Conservation (phyloP, 2,113 vertebrate species). For the Monarcha castaneiventris region DNA sequence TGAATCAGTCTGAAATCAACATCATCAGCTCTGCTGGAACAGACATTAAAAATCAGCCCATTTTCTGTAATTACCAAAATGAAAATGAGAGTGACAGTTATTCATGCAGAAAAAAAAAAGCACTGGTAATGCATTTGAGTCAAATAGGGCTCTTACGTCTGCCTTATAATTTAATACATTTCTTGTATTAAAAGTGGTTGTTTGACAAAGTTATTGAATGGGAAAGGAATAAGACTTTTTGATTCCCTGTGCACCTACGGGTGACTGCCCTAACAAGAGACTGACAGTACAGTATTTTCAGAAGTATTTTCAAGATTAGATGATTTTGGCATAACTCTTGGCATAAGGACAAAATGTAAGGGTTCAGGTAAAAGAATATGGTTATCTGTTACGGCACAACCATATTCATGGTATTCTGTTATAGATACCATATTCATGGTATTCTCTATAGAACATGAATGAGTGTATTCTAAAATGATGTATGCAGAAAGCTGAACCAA, state of each 20-base stretch:
- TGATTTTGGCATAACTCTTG: background rate
- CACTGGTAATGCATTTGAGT: background rate
- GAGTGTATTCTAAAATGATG: background rate
- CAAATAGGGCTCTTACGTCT: background rate
- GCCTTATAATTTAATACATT: background rate
- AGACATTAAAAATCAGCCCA: background rate
- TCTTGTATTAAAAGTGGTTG: background rate
- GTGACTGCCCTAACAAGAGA: background rate
- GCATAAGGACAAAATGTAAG: background rate
- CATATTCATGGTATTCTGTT: too few species aligned
- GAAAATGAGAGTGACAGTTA: conserved; percentile 24
- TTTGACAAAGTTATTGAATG: background rate
- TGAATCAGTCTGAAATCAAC: conserved; percentile 25
- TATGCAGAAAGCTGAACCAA: background rate
- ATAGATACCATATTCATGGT: too few species aligned
- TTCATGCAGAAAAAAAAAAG: background rate
- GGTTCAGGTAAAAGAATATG: background rate
- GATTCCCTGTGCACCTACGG: background rate
- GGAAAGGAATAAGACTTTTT: background rate
- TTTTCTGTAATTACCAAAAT: conserved; percentile 19
- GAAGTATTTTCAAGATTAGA: background rate
- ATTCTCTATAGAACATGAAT: background rate
- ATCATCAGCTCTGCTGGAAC: conserved; percentile 18
- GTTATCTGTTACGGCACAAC: background rate
- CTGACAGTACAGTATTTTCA: background rate